These are phyloP conservation scores for Microctenopoma steveboyesi DNA, from an alignment of 2,797 vertebrate genomes.

Conservation along the genomic window DNA sequence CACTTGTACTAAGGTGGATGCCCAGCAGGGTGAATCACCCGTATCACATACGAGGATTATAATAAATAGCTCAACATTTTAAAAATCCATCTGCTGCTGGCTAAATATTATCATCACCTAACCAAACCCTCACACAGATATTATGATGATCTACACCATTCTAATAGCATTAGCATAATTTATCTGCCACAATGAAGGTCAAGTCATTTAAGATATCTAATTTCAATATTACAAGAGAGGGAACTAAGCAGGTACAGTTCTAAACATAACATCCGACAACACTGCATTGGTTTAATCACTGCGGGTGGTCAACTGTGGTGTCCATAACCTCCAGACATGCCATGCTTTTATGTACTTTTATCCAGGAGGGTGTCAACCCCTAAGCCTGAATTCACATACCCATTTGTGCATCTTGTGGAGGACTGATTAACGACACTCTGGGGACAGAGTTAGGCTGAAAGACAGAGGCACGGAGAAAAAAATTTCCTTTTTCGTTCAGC, in stretches of 20 bases:
- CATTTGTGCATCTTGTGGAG: conserved; percentile 85
- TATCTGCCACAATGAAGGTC: conserved; percentile 4
- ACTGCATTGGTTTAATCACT: conserved; percentile 32
- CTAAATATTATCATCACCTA: conserved; percentile 19
- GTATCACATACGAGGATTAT: not conserved
- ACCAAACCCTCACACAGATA: not conserved
- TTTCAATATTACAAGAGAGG: conserved; percentile 19
- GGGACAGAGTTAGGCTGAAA: conserved; percentile 78
- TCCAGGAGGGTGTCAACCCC: not conserved
- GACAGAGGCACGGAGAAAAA: conserved; percentile 22
- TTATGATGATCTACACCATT: conserved; percentile 1
- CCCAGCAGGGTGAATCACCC: conserved; percentile 23
- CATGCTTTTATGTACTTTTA: not conserved
- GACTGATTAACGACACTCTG: conserved; percentile 87
- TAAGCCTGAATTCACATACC: conserved; percentile 76
- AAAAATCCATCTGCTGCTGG: conserved; percentile 7
- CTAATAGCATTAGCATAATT: not conserved
- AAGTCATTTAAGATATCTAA: conserved; percentile 20
- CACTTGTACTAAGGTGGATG: conserved; percentile 5
- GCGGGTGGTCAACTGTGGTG: conserved; percentile 27
- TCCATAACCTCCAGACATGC: not conserved
- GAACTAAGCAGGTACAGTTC: conserved; percentile 13
- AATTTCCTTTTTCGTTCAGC: not conserved
- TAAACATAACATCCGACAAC: conserved; percentile 31
- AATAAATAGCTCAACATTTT: not conserved